Conservation (phyloP, 1,140 invertebrate genomes). For the Aphelinus atriplicis region DNA sequence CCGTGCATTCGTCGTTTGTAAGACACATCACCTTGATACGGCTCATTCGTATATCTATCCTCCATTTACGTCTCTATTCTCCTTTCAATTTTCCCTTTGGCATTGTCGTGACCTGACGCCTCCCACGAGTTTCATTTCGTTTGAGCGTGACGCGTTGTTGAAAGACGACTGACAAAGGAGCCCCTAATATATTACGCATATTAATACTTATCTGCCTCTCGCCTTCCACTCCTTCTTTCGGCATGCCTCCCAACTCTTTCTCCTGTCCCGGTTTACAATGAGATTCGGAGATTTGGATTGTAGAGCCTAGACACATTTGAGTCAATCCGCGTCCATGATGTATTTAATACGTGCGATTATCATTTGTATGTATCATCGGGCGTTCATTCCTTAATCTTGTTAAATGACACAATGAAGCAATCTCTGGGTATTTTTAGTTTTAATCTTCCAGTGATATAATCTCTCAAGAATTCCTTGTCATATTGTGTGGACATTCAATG, state of each 20-base stretch:
- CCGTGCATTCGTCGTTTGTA: too few species aligned
- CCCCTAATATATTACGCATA: slow-evolving; percentile 46
- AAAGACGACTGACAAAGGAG: slow-evolving; percentile 46
- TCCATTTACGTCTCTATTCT: slow-evolving; percentile 18
- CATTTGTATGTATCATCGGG: too few species aligned
- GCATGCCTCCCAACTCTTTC: neutral
- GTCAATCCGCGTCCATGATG: too few species aligned
- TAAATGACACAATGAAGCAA: too few species aligned
- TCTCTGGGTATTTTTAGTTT: too few species aligned
- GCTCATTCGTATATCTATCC: too few species aligned
- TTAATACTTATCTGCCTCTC: slow-evolving; percentile 31
- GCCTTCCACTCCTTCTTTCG: neutral
- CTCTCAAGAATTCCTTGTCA: too few species aligned
- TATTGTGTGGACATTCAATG: too few species aligned
- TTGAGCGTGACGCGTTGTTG: slow-evolving; percentile 38
- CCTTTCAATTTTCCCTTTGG: neutral
- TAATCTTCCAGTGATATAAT: too few species aligned
- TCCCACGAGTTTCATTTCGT: slow-evolving; percentile 34
- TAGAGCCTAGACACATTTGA: neutral
- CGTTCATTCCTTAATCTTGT: too few species aligned
- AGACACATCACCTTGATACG: too few species aligned
- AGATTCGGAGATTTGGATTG: slow-evolving; percentile 35
- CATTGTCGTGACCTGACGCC: slow-evolving; percentile 15
- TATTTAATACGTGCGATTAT: too few species aligned
- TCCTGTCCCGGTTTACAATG: slow-evolving; percentile 18